phyloP scores from a whole-genome alignment of 2,888 invertebrate genomes.

The Cerastoderma edule region DNA sequence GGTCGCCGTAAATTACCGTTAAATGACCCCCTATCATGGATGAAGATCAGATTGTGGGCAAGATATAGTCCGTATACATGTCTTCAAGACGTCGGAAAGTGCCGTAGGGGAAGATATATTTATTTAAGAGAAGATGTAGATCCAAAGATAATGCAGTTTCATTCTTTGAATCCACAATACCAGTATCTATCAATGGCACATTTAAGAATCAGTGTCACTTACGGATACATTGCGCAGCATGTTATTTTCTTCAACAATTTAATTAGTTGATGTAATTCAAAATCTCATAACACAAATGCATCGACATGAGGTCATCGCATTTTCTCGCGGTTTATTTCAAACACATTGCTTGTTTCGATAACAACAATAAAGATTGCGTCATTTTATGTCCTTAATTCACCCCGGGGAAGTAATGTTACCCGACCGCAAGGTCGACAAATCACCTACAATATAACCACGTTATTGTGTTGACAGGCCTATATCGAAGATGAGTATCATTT shows the following conservation, averaged over 20 bases:
- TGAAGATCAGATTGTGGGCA: not conserved
- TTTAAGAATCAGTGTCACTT: no score
- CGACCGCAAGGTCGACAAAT: conserved; percentile 14
- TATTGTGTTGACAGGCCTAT: conserved; percentile 16
- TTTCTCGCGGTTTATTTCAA: no score
- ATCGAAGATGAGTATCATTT: conserved; percentile 10
- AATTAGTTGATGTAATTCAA: no score
- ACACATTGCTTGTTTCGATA: no score
- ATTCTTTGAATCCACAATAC: no score
- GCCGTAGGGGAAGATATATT: conserved; percentile 8
- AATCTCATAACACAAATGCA: no score
- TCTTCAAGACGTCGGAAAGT: conserved; percentile 13
- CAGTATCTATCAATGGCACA: no score
- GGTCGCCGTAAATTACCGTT: conserved; percentile 24
- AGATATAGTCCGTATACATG: conserved; percentile 24
- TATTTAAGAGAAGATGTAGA: no score
- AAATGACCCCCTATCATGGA: conserved; percentile 16
- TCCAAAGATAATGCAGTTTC: no score
- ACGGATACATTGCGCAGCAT: no score
- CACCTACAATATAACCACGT: not conserved
- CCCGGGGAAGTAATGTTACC: not conserved
- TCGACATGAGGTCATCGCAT: no score
- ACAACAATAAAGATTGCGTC: conserved; percentile 17
- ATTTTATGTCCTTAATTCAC: conserved; percentile 13
- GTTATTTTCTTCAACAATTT: no score